phyloP scores from a whole-genome alignment of 2,797 vertebrate genomes.

The Anguilla obscura region DNA sequence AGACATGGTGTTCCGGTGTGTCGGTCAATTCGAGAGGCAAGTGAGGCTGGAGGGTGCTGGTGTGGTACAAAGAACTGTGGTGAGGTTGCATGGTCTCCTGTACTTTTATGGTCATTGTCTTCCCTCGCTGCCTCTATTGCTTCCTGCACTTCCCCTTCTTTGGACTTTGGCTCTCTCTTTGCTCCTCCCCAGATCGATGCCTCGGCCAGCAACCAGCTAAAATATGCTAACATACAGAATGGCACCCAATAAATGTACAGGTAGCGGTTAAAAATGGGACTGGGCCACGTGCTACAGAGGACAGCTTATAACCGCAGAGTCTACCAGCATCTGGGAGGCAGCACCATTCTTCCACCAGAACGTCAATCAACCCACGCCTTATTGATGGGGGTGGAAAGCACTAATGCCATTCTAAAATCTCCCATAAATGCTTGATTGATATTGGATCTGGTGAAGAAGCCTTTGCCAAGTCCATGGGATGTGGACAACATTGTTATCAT shows the following conservation, averaged over 20 bases:
- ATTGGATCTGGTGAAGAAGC: background rate
- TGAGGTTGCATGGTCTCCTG: background rate
- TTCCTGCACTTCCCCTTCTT: slow-evolving; percentile 48
- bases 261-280: background rate
- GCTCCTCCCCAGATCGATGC: slow-evolving; percentile 16
- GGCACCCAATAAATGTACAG: background rate
- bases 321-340: background rate
- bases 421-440: background rate
- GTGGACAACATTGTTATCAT: background rate
- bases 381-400: background rate
- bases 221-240: background rate
- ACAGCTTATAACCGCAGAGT: background rate
- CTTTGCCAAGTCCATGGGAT: background rate
- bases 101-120: background rate
- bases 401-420: background rate
- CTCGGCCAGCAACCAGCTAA: background rate
- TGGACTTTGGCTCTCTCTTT: slow-evolving; percentile 60
- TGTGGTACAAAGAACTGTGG: too few relatives aligned
- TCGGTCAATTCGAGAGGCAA: background rate
- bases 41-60: background rate
- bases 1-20: background rate
- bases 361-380: background rate
- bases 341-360: background rate
- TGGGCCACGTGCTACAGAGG: background rate
- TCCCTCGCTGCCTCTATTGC: slow-evolving; percentile 49